A percentile compares a stretch with the other conserved stretches of the same genome.
Conservation (phyloP, 2,797 vertebrate species). For the Steatocranus sp. region DNA sequence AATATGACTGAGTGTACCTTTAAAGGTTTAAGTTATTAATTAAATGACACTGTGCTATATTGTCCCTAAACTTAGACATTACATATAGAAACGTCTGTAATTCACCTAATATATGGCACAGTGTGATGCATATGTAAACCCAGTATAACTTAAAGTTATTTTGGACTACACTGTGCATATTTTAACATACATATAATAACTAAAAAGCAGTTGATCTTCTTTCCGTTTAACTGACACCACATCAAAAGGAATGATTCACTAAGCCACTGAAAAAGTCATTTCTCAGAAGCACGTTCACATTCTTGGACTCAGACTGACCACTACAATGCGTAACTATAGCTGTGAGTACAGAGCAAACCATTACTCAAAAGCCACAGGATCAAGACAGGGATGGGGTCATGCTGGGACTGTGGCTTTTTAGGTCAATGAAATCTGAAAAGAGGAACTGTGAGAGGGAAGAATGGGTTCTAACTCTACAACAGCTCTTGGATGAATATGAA, state of each 20-base stretch:
- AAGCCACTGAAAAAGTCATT: constrained; percentile 22
- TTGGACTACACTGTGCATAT: not conserved
- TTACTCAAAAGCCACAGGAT: constrained; percentile 3
- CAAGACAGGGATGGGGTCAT: not conserved
- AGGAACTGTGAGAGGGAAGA: not conserved
- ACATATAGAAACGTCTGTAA: not conserved
- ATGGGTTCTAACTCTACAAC: not conserved
- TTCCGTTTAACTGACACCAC: not conserved
- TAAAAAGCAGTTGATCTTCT: not conserved
- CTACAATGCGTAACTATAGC: not conserved
- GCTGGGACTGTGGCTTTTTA: constrained; percentile 40
- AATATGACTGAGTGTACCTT: not conserved
- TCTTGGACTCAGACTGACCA: constrained; percentile 10
- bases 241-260: constrained; percentile 36
- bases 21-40: not conserved
- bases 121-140: not conserved
- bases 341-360: constrained; percentile 5
- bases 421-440: constrained; percentile 31
- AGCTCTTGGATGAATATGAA: constrained; percentile 9
- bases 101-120: not conserved
- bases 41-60: not conserved
- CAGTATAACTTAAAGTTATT: not conserved
- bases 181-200: not conserved
- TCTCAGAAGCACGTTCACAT: constrained; percentile 7
- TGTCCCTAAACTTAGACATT: not conserved